Evolutionary conservation across 2,113 vertebrate species (phyloP).

Genomic region (Cyphomyrus discorhynchus): DNA sequence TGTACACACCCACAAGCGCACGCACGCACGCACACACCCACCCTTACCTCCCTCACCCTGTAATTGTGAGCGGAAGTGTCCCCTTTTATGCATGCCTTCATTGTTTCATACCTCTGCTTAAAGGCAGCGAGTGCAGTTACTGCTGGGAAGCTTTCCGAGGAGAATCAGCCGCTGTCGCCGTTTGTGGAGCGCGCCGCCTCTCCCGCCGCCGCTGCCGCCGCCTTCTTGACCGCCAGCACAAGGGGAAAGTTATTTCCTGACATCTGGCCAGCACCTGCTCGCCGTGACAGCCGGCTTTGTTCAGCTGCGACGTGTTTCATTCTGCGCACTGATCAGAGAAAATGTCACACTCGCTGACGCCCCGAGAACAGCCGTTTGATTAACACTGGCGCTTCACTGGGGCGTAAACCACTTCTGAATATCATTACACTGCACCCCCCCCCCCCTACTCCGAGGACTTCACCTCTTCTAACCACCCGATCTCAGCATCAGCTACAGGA

Average conservation of each 20-base stretch:
- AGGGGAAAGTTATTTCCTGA: slow-evolving; percentile 22
- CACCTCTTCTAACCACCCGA: not conserved
- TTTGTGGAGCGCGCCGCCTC: slow-evolving; percentile 15
- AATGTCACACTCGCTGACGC: slow-evolving; percentile 14
- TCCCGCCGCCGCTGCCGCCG: not conserved
- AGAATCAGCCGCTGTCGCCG: slow-evolving; percentile 17
- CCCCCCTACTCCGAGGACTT: not conserved
- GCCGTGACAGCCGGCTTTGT: slow-evolving; percentile 25
- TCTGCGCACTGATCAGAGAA: slow-evolving; percentile 25
- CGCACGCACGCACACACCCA: not conserved
- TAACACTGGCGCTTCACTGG: not conserved
- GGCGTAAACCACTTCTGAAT: not conserved
- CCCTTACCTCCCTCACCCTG: not conserved
- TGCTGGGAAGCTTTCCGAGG: slow-evolving; percentile 14
- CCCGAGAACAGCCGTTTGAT: not conserved
- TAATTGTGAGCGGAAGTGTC: not conserved
- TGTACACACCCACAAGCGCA: not conserved
- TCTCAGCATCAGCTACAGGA: not conserved
- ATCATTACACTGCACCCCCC: not conserved
- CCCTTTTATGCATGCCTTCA: slow-evolving; percentile 33
- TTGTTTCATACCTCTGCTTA: slow-evolving; percentile 23
- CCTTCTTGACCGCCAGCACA: not conserved
- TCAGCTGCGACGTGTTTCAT: slow-evolving; percentile 27
- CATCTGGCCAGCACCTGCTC: slow-evolving; percentile 38
- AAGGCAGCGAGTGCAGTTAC: slow-evolving; percentile 20